Percentiles rank a stretch among this genome's conserved stretches.
These are phyloP conservation scores for Agriopis leucophaearia DNA, from an alignment of 2,888 invertebrate genomes.

Conservation along the genomic window DNA sequence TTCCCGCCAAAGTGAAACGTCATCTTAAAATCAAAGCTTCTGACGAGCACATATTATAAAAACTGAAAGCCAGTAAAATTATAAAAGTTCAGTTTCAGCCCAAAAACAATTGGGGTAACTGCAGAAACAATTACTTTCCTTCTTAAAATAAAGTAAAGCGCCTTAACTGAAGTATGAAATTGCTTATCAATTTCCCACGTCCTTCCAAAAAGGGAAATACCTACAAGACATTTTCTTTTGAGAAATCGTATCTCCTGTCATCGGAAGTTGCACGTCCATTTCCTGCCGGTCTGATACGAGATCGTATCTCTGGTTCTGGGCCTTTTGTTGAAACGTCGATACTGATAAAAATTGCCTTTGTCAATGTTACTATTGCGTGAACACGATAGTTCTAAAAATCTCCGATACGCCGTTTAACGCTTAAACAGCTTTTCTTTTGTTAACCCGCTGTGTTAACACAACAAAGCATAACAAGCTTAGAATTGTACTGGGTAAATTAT, in stretches of 20 bases:
- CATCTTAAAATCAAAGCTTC: no score
- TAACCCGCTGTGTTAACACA: no score
- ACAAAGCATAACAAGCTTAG: no score
- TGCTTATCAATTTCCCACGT: conserved; percentile 1
- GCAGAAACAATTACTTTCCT: no score
- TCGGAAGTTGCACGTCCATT: conserved; percentile 10
- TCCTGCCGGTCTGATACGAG: background rate
- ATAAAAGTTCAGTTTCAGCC: no score
- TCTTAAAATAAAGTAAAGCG: background rate
- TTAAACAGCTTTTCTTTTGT: no score
- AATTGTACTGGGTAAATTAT: no score
- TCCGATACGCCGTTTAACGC: no score
- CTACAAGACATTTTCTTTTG: background rate
- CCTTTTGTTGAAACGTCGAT: background rate
- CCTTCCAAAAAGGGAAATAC: background rate
- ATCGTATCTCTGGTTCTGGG: background rate
- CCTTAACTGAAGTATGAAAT: conserved; percentile 8
- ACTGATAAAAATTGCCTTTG: background rate
- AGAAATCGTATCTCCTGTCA: conserved; percentile 10
- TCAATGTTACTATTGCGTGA: background rate
- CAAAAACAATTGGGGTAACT: no score
- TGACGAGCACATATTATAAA: no score
- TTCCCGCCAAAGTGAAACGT: no score
- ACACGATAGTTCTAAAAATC: background rate
- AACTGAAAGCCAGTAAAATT: no score